Evolutionary conservation across 1,140 invertebrate species (phyloP).

Genomic region (Eurytemora carolleeae): DNA sequence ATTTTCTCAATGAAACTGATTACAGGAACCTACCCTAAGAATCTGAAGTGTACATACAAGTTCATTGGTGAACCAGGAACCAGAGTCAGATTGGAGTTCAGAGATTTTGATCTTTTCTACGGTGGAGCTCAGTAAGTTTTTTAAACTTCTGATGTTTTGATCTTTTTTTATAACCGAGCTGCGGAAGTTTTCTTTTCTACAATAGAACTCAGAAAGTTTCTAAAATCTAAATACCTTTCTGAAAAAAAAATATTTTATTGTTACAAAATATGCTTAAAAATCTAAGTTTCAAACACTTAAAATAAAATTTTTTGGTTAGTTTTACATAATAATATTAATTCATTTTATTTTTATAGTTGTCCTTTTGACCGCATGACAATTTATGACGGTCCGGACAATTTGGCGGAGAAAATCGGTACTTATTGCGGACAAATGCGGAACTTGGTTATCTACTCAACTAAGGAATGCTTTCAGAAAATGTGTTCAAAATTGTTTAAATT

Average conservation of each 20-base stretch:
- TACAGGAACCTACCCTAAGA: slow-evolving; percentile 88
- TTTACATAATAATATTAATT: no score
- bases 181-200: no score
- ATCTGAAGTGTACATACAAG: slow-evolving; percentile 73
- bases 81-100: slow-evolving; percentile 81
- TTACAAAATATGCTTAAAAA: no score
- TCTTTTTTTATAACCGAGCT: no score
- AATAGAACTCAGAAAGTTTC: no score
- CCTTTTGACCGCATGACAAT: slow-evolving; percentile 94
- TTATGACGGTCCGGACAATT: slow-evolving; percentile 71
- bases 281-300: no score
- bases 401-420: slow-evolving; percentile 72
- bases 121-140: slow-evolving; percentile 87
- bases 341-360: slow-evolving; percentile 69
- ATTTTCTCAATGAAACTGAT: neutral
- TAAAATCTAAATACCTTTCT: no score
- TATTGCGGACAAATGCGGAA: slow-evolving; percentile 95
- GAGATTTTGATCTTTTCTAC: slow-evolving; percentile 95
- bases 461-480: no score
- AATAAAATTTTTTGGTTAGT: no score
- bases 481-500: no score
- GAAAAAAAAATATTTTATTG: no score
- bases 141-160: no score
- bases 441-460: slow-evolving; percentile 78
- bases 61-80: slow-evolving; percentile 75